Conservation (phyloP, 2,797 vertebrate genomes). For the Gymnocypris eckloni region DNA sequence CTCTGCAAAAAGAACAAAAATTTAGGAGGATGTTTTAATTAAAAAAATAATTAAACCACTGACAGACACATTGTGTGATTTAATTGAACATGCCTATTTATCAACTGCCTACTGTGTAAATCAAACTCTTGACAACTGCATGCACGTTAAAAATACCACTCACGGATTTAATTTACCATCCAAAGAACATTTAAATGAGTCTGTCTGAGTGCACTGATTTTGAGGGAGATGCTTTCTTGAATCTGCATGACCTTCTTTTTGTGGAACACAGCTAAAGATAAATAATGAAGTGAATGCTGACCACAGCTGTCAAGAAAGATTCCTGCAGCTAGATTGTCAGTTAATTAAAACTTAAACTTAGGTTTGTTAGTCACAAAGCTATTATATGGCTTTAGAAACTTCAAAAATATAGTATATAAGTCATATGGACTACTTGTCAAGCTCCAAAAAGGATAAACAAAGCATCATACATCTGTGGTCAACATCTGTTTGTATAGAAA, state of each 20-base stretch:
- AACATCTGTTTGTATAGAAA: not conserved
- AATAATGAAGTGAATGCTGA: not conserved
- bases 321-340: not conserved
- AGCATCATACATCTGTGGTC: not conserved
- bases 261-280: not conserved
- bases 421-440: no score
- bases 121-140: not conserved
- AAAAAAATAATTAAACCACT: not conserved
- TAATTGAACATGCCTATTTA: not conserved
- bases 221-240: not conserved
- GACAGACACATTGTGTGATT: not conserved
- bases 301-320: not conserved
- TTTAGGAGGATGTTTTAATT: not conserved
- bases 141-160: not conserved
- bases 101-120: not conserved
- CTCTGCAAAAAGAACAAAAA: not conserved
- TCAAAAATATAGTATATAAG: no score
- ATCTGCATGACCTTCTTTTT: not conserved
- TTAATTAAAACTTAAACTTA: not conserved
- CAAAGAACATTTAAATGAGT: not conserved
- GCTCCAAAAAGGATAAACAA: no score
- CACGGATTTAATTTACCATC: not conserved
- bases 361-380: not conserved
- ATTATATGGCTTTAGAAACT: no score
- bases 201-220: not conserved